Base-by-base conservation (phyloP, 2,888 invertebrate species). In the Eupithecia vulgata region DNA sequence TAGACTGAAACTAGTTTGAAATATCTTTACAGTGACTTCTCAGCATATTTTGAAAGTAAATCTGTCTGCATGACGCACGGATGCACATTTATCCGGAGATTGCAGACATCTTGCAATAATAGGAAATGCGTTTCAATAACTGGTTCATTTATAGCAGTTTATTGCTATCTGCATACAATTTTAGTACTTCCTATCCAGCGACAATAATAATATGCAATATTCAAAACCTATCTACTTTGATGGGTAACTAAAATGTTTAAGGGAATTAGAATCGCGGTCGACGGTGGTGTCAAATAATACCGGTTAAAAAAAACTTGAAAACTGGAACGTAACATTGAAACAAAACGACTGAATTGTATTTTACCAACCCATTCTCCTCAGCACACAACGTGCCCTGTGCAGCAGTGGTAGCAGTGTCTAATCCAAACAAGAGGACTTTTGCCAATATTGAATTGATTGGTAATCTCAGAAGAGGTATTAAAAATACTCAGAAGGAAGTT, bases 41-140 rank as follows among this genome's bases (percentile, higher is more conserved):
- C 35, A 64, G 8, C 21, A 64, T 37, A 37, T 35, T 35, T 35
- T 17, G 37, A 37, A 35, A 34, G 37, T 64, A 35, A 66, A 40
- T 40, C 21, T 61, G 42, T 59, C 68, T 65, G 57, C 5, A 6
- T 68, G 62, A 67, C 67, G 70, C 66, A 70, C 21, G 21, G 45
- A 61, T 57, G n/a, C 25, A 7, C 21, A 37, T 45, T 65, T 65
- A 65, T 67, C 62, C 42, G 45, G 42, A 52, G 64, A 68, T 73
- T 70, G 57, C 67, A 73, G 5, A 67, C 67, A 69, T 37, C 52
- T 67, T 61, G 37, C 59, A 59, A 48, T 52, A 57, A 59, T 67
- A 72, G 68, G 61, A 73, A 70, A 70, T 62, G 34, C 61, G 66
- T 71, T 70, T 70, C 64, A 73, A 70, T 67, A 70, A 61, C 67